Evolutionary conservation across 2,113 vertebrate species (phyloP), one percentile per base, ranked within the genome.

Genomic region (Myrmophylax atrothorax): DNA sequence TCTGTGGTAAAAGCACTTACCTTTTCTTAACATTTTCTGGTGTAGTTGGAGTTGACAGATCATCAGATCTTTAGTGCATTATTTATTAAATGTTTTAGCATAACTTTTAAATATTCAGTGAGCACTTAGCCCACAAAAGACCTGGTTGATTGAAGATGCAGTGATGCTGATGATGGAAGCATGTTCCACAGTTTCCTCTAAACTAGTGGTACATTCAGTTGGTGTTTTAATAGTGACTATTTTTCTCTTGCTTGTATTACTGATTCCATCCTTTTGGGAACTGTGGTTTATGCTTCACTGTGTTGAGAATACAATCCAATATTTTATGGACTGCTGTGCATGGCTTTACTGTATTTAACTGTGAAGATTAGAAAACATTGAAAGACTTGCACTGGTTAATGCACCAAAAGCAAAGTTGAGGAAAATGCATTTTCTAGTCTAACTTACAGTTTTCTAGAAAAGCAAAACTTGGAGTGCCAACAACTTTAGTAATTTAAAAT

Each of bases 81-180:
- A 92, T 96, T 97, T 96, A 96, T 93, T 95, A 91, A 94, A 90
- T 26, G 42, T 47, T 94, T 91, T 81, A 91, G 91, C n/a, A 56
- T 88, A 66, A 87, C 44, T 95, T 83, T 95, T 58, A 95, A 92
- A 92, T 84, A 95, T 87, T 96, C 87, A 93, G 79, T 60, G 88
- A 94, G 89, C 73, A 49, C 37, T 66, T 73, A 94, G 83, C 28
- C 72, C 56, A n/a, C 50, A 56, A 70, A 94, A 47, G 74, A 33
- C 40, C 55, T 28, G 58, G 80, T 58, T 93, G 88, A 93, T 63
- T 87, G 85, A 87, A 94, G 73, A 77, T 0, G 6, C 90, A 75
- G 70, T 72, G 52, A 63, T 1, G 19, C 44, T 68, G 62, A 50
- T 86, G 85, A 70, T 0, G 2, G 83, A 92, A 85, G 37, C 33